Base-by-base conservation (phyloP, 1,140 invertebrate genomes). In the Polypedilum pembai region DNA sequence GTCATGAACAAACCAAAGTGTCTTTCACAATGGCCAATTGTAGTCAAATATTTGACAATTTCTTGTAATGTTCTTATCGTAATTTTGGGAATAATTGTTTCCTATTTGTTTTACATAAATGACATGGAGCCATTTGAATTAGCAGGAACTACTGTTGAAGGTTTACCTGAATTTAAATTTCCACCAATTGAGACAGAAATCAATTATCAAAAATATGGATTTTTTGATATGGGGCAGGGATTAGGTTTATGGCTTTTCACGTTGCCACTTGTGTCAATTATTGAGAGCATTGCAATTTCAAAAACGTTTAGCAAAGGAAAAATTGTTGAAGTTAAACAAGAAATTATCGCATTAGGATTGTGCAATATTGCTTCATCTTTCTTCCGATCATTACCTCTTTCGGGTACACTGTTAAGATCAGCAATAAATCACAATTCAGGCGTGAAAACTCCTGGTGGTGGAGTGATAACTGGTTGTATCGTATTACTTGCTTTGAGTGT, bases 341-440 rank as follows among this genome's bases (percentile, higher is more conserved):
- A 95, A 82, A 90, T 95, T 85, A 84, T 94, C 73, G 91, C 93
- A 0, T 79, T 94, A 18, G 94, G 94, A 17, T 78, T 91, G 0
- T 90, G 90, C 79, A 98, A 98, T 83, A 82, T 97, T 56, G 82
- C 92, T 10, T 91, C 94, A 76, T 91, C 93, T 73, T 97, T 98
- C 81, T 88, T 95, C 18, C 87, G 87, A 4, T 95, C 94, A 0
- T 92, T 94, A 85, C 95, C 95, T 3, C 87, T 91, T 0, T 94
- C 95, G 0, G 95, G 92, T 69, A 94, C 92, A 73, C 94, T 95
- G 82, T 92, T 91, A 0, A 86, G 94, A 77, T 95, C 94, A 20
- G 95, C 95, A 1, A 89, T 98, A 1, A 97, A 97, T 83, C 90
- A 94, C 79, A 90, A 92, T 24, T 95, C 93, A 77, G 94, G 95